Evolutionary conservation across 2,888 invertebrate species (phyloP), one percentile per base, ranked within the genome.

Genomic region (Athalia cordata): DNA sequence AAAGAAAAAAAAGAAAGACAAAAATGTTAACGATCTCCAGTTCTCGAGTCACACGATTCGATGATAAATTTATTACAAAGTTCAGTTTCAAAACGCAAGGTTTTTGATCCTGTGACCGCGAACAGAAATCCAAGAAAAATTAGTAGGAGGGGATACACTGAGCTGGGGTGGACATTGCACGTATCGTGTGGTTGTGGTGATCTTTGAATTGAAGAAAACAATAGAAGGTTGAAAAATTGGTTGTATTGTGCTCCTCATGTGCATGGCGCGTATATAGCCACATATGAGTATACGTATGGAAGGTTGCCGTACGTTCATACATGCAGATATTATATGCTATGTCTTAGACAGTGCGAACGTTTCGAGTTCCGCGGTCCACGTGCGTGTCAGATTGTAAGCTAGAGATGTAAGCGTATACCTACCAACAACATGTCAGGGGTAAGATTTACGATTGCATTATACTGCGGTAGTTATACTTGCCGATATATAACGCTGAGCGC

Each of bases 391-490:
- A 67, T 67, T 67, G 50, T 67, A 50, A 49, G 47, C 47, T 50
- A 47, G 67, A 67, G 67, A 57, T 70, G 70, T 55, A 55, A 70
- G 55, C 55, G 70, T 70, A 57, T 13, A 13, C n/a, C 55, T 29
- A 29, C 29, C 29, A 29, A 29, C 29, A 52, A 52, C 52, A 7
- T 4, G 50, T 67, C 49, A 45, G 47, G 45, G 70, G 29, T 7
- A 57, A 70, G 70, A 70, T 7, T 70, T 70, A 70, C 70, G 70
- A 43, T 55, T 70, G 57, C 45, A 70, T 70, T 70, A 70, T 70
- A 55, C 55, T 11, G 70, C 52, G 8, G 45, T 29, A 29, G 55
- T 55, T n/a, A 55, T 70, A 49, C 13, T 3, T n/a, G 55, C 70
- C 57, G 70, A 70, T 70, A 57, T 29, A 29, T 29, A 29, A 29